Percentiles rank a stretch among this genome's conserved stretches.
Conservation (phyloP, 2,888 invertebrate genomes). For the Eledone cirrhosa region DNA sequence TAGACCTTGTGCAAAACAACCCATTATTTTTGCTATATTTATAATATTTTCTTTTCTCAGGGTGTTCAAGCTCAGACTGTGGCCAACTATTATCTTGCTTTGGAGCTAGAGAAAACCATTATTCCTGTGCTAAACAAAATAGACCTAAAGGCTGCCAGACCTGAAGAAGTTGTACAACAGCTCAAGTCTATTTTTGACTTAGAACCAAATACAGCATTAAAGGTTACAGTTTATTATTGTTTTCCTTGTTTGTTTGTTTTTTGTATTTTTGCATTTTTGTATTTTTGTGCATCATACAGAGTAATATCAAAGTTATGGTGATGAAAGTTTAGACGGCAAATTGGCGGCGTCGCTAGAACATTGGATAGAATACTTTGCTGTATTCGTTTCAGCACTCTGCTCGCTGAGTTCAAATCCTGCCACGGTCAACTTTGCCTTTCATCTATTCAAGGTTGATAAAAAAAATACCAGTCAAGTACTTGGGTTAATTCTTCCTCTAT, state of each 20-base stretch:
- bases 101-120: conserved; percentile 80
- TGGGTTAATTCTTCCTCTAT: too few species aligned
- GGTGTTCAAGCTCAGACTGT: conserved; percentile 96
- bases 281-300: too few species aligned
- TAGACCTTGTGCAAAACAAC: background rate
- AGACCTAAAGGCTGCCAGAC: conserved; percentile 89
- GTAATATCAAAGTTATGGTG: too few species aligned
- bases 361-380: too few species aligned
- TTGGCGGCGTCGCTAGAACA: too few species aligned
- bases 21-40: background rate
- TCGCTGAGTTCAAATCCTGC: too few species aligned
- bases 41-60: conserved; percentile 64
- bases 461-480: too few species aligned
- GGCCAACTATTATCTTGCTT: conserved; percentile 93
- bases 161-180: conserved; percentile 82
- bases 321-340: too few species aligned
- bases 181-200: conserved; percentile 84
- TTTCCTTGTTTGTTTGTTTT: background rate
- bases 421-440: too few species aligned
- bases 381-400: too few species aligned
- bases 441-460: too few species aligned
- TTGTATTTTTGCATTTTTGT: too few species aligned
- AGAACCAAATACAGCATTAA: conserved; percentile 76
- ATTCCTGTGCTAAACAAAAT: conserved; percentile 97
- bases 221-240: conserved; percentile 69